Conservation (phyloP, 2,113 vertebrate species). For the Pelvicachromis taeniatus region DNA sequence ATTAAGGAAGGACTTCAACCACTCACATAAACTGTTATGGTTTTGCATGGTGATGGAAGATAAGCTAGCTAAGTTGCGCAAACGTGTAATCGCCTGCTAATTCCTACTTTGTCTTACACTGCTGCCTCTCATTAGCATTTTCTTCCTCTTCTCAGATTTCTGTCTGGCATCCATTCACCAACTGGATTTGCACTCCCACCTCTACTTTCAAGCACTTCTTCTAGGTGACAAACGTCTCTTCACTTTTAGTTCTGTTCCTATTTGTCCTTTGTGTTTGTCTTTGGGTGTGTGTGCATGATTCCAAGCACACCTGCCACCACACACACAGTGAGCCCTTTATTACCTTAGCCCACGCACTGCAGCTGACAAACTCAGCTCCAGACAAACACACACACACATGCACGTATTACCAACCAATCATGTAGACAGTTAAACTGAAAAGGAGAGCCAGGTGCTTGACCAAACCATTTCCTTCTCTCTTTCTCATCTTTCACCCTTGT, state of each 20-base stretch:
- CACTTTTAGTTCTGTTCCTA: not conserved
- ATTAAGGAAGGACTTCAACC: not conserved
- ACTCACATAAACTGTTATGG: not conserved
- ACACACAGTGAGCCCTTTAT: conserved; percentile 23
- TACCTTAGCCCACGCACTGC: not conserved
- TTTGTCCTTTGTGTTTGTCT: not conserved
- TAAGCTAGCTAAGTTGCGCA: not conserved
- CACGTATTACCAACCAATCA: not conserved
- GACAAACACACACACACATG: not conserved
- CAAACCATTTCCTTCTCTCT: not conserved
- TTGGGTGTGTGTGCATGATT: not conserved
- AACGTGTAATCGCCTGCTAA: not conserved
- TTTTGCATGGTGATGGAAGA: not conserved
- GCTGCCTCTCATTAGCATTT: not conserved
- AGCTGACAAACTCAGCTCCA: conserved; percentile 5
- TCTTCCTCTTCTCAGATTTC: not conserved
- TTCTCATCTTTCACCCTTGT: not conserved
- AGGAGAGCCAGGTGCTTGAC: conserved; percentile 30
- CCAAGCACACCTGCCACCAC: conserved; percentile 10
- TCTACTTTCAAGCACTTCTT: not conserved
- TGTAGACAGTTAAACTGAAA: conserved; percentile 16
- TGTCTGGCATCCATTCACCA: not conserved
- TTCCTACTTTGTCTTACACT: not conserved
- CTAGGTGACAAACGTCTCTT: not conserved
- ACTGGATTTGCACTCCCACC: not conserved